Evolutionary conservation across 2,113 vertebrate genomes (phyloP), one percentile per base, ranked within the genome.

Genomic region (Syngnathus typhle): DNA sequence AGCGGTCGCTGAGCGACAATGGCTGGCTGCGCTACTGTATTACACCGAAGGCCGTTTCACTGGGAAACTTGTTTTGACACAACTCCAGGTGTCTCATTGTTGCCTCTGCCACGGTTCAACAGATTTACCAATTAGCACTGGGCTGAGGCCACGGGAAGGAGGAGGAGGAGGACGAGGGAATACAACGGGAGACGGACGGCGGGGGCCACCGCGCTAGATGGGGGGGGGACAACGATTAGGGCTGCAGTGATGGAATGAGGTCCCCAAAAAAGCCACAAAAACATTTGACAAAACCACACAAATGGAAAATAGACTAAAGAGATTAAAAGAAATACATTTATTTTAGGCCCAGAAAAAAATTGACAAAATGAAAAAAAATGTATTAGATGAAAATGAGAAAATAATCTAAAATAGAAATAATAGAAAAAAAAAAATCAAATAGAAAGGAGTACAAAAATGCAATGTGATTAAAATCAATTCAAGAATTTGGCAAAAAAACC

Each of bases 11-110:
- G 74, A 81, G 74, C 61, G 71, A 67, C 84, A 71, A 68, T 69
- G 52, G 77, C 71, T 76, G 70, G 54, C 59, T 39, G 21, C 65
- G 68, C 78, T 71, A 81, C 86, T 85, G 82, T 85, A 84, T 80
- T 77, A 76, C 85, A 85, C 84, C 79, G 83, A 71, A 82, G 87
- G 87, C 86, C 67, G 84, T 89, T 91, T 90, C 88, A 89, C 89
- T 78, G 85, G 73, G 85, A 87, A 92, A 91, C 90, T 88, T 92
- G 91, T 93, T 92, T 91, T 92, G 91, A 93, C 92, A 92, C 91
- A 90, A 87, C 90, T 91, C 91, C 92, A 93, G 92, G 92, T 93
- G 92, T 91, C 90, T 92, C 87, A 91, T 93, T 93, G 91, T 92
- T 90, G 78, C 83, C 64, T 79, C 83, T 83, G 87, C 88, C 87